phyloP scores from a whole-genome alignment of 1,140 invertebrate species.

The Diorhabda elongata region DNA sequence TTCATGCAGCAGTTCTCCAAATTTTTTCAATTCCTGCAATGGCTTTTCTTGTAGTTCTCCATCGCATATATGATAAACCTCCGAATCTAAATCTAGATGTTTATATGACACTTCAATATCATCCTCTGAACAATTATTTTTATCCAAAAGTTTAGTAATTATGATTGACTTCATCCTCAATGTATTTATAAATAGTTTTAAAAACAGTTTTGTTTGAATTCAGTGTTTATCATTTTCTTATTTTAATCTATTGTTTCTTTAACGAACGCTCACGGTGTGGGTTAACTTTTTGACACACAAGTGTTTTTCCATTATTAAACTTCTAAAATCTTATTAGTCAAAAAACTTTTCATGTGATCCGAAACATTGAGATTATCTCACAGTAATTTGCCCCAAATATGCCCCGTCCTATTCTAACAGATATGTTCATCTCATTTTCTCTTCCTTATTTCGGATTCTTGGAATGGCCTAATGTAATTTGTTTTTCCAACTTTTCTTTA shows the following conservation, averaged over 20 bases:
- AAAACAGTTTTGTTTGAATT: no score
- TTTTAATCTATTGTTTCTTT: no score
- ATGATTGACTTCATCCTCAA: no score
- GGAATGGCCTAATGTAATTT: conserved; percentile 12
- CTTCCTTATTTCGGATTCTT: conserved; percentile 14
- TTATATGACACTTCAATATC: no score
- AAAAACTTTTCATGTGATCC: conserved; percentile 19
- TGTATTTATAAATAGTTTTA: no score
- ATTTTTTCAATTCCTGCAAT: conserved; percentile 76
- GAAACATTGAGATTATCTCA: conserved; percentile 18
- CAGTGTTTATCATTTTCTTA: no score
- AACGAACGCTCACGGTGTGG: no score
- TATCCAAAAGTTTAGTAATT: no score
- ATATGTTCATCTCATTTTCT: conserved; percentile 11
- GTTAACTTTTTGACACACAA: no score
- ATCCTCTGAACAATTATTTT: no score
- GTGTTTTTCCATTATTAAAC: conserved; percentile 9
- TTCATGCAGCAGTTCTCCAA: conserved; percentile 80
- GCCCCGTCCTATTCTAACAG: neutral
- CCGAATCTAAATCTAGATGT: no score
- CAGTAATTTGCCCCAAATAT: conserved; percentile 14
- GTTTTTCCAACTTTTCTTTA: conserved; percentile 10
- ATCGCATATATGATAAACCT: conserved; percentile 57
- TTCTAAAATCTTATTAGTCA: conserved; percentile 18
- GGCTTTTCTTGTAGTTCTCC: conserved; percentile 95